Base-by-base conservation (phyloP, 2,888 invertebrate species). In the Cyaniris semiargus region DNA sequence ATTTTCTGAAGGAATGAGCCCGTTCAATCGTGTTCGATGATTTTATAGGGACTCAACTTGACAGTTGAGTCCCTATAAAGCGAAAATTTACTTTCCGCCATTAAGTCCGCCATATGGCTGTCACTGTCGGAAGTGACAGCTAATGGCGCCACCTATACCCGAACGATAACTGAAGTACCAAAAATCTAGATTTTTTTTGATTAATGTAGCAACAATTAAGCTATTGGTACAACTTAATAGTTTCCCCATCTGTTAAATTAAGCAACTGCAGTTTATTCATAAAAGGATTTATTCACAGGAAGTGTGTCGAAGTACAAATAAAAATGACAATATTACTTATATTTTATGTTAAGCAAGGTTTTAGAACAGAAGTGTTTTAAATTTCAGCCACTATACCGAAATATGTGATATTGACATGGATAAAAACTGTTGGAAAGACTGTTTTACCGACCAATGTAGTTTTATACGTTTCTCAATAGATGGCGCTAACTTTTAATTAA, bases 381-480 rank as follows among this genome's bases (percentile, higher is more conserved):
- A 21, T 60, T 60, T 60, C 60, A 60, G 8, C 8, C 23, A 21
- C 3, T 21, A 3, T 21, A 60, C 60, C 10, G 21, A 21, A 60
- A 60, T 60, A 60, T 60, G 58, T 60, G 58, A 60, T 13, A 60
- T 23, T 8, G 58, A 21, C 18, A 10, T 56, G 7, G 18, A 7
- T 60, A 23, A 23, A 60, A 60, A 13, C 60, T 21, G 23, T 66
- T 2, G 1, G 15, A 15, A 66, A 66, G 66, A 66, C 66, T 66
- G 27, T 66, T 66, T 27, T 66, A 66, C 27, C 27, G 66, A 66
- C 66, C 66, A 60, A 60, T 23, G 23, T 60, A 60, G 66, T 66
- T 27, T 31, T 27, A 66, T 60, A 60, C 23, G 23, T 60, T 48
- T 66, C 15, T 23, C 13, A 27, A 7, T 27, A 66, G 23, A 66